Evolutionary conservation across 92 coral and sea anemone species (phyloP).

Genomic region (Paragorgia papillata): DNA sequence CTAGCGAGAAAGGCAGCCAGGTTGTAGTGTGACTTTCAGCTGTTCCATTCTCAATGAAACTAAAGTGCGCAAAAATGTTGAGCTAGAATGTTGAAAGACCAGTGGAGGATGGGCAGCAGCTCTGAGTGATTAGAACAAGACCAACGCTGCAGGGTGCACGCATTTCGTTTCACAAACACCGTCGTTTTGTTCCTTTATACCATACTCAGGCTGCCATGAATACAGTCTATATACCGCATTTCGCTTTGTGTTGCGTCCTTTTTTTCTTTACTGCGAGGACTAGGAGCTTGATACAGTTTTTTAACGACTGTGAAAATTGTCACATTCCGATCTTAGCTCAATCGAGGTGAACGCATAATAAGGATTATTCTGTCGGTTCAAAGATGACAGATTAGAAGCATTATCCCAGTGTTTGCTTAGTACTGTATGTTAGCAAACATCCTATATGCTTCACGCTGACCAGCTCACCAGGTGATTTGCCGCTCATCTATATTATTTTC

Average conservation of each 20-base stretch:
- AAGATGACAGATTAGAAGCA: constrained; percentile 52
- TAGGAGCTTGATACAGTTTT: background rate
- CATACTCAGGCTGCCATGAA: background rate
- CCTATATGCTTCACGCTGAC: constrained; percentile 33
- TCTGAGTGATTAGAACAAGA: constrained; percentile 48
- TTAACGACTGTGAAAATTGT: constrained; percentile 11
- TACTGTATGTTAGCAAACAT: constrained; percentile 46
- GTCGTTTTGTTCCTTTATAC: constrained; percentile 13
- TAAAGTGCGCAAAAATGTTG: no score
- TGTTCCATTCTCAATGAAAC: no score
- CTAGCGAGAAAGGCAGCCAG: no score
- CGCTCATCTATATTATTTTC: background rate
- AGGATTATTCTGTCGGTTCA: constrained; percentile 41
- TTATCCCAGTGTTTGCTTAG: constrained; percentile 49
- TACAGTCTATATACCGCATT: background rate
- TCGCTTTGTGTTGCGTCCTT: background rate
- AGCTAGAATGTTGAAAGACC: constrained; percentile 40
- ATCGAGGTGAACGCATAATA: constrained; percentile 45
- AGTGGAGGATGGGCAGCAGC: constrained; percentile 20
- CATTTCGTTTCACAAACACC: background rate
- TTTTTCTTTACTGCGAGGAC: background rate
- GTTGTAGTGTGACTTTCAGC: no score
- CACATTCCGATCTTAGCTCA: constrained; percentile 41
- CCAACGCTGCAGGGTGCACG: constrained; percentile 37
- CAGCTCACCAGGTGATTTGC: constrained; percentile 1